These are phyloP conservation scores for Tupaia tana DNA, from an alignment of 2,113 vertebrate genomes.

Conservation along the genomic window DNA sequence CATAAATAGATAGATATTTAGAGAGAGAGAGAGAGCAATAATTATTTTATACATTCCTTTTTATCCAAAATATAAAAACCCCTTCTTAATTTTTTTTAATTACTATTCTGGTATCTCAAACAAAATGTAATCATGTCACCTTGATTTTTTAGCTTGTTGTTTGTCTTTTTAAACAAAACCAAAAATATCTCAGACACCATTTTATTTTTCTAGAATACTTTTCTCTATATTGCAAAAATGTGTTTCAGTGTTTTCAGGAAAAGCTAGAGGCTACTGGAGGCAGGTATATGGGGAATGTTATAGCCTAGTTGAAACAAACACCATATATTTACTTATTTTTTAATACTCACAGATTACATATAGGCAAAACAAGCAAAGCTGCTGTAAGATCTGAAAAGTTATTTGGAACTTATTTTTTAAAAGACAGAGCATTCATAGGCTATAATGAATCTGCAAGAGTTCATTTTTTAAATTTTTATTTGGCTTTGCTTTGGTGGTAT, in stretches of 20 bases:
- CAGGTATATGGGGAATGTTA: background rate
- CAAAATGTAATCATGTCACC: background rate
- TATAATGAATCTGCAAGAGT: background rate
- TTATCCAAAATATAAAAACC: conserved; percentile 1
- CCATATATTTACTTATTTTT: background rate
- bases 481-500: background rate
- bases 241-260: background rate
- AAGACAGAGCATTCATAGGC: background rate
- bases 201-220: background rate
- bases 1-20: too few relatives aligned
- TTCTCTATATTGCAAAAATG: background rate
- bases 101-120: background rate
- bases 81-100: background rate
- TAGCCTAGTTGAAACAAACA: background rate
- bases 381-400: background rate
- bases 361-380: background rate
- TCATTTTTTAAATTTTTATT: background rate
- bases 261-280: background rate
- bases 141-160: background rate
- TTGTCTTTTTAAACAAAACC: conserved; percentile 17
- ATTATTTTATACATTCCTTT: background rate
- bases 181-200: background rate
- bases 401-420: background rate
- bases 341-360: background rate
- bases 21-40: too few relatives aligned